Conservation (phyloP, 2,888 invertebrate species). For the Tethea ocularis region DNA sequence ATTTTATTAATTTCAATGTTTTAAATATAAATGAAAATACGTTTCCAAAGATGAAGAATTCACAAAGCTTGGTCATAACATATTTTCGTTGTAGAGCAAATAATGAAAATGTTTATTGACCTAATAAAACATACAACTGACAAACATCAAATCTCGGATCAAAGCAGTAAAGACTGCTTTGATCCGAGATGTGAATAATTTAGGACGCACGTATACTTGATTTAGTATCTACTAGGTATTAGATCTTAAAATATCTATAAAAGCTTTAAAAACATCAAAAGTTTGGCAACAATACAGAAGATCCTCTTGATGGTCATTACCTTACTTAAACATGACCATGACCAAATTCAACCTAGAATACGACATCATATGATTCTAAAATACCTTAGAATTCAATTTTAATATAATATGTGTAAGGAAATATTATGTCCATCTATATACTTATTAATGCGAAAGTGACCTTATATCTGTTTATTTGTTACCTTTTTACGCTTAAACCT, state of each 20-base stretch:
- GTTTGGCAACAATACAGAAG: background rate
- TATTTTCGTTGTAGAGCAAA: background rate
- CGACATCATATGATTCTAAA: background rate
- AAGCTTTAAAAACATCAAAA: background rate
- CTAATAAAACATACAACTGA: background rate
- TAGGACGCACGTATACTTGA: background rate
- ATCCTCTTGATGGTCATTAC: background rate
- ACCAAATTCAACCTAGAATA: background rate
- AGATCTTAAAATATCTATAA: background rate
- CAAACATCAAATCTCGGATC: too few relatives aligned
- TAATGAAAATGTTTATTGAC: background rate
- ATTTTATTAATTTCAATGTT: too few relatives aligned
- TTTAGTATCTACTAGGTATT: conserved; percentile 5
- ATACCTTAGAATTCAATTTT: background rate
- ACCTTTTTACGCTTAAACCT: too few relatives aligned
- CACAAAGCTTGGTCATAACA: background rate
- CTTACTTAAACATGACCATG: background rate
- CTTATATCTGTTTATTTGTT: too few relatives aligned
- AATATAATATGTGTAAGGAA: too few relatives aligned
- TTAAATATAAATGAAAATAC: too few relatives aligned
- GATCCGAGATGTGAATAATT: background rate
- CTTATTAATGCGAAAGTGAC: too few relatives aligned
- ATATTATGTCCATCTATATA: too few relatives aligned
- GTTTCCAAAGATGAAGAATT: too few relatives aligned
- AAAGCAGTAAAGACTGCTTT: background rate